phyloP scores from a whole-genome alignment of 2,888 invertebrate genomes.

The Calameuta pallipes region DNA sequence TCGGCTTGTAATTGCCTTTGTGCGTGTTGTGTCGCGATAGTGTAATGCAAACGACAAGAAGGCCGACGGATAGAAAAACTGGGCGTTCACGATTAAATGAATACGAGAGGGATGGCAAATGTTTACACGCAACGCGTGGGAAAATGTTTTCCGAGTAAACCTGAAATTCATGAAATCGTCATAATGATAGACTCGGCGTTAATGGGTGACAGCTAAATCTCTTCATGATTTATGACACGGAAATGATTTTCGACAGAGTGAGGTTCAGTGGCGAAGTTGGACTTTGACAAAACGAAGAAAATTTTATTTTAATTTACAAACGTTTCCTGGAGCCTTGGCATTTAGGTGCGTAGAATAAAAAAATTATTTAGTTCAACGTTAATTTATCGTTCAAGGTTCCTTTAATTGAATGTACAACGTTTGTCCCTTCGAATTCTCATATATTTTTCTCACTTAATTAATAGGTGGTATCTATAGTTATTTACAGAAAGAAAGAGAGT shows the following conservation, averaged over 20 bases:
- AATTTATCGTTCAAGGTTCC: not conserved
- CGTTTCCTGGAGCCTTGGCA: not conserved
- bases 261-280: not conserved
- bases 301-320: not conserved
- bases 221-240: constrained; percentile 47
- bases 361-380: not conserved
- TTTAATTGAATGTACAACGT: not conserved
- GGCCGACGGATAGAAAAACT: not conserved
- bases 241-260: constrained; percentile 7
- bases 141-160: constrained; percentile 5
- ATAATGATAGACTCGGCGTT: constrained; percentile 3
- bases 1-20: constrained; percentile 64
- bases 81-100: not conserved
- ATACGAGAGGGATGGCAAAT: not conserved
- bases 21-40: constrained; percentile 54
- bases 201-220: constrained; percentile 34
- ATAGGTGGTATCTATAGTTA: not conserved
- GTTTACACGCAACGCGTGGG: constrained; percentile 16
- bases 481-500: not conserved
- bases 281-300: not conserved
- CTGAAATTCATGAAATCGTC: constrained; percentile 43
- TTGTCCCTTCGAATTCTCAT: not conserved
- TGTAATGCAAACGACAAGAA: constrained; percentile 8
- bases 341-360: not conserved
- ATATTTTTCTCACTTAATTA: constrained; percentile 1